Evolutionary conservation across 2,113 vertebrate species (phyloP).

Genomic region (Bubo blakistoni): DNA sequence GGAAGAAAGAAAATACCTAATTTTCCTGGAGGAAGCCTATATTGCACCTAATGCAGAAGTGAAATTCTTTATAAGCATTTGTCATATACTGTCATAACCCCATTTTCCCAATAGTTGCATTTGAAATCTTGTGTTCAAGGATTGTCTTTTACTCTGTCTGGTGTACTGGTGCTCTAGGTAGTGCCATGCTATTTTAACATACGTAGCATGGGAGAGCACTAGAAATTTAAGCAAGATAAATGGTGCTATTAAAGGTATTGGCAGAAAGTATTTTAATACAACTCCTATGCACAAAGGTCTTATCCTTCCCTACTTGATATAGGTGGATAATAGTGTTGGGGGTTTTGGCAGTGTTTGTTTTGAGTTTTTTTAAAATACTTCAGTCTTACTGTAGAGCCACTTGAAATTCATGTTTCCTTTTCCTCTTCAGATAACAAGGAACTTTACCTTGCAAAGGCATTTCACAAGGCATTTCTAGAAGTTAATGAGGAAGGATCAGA

Average conservation of each 20-base stretch:
- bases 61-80: background rate
- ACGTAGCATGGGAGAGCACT: background rate
- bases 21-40: background rate
- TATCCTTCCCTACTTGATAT: background rate
- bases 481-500: slow-evolving; percentile 97
- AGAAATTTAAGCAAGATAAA: background rate
- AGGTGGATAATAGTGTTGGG: background rate
- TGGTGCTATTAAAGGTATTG: background rate
- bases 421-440: slow-evolving; percentile 82
- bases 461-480: slow-evolving; percentile 95
- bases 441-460: slow-evolving; percentile 87
- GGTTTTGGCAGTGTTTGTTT: background rate
- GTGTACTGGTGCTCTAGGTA: background rate
- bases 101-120: background rate
- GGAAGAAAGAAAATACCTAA: background rate
- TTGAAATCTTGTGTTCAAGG: background rate
- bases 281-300: background rate
- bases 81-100: background rate
- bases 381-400: background rate
- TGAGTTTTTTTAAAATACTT: background rate
- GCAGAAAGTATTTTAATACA: background rate
- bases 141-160: background rate
- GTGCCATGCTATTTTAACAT: background rate
- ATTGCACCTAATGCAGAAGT: background rate
- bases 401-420: background rate